A percentile compares a stretch with the other conserved stretches of the same genome.
Evolutionary conservation across 2,888 invertebrate genomes (phyloP).

Genomic region (Thymelicus lineola): DNA sequence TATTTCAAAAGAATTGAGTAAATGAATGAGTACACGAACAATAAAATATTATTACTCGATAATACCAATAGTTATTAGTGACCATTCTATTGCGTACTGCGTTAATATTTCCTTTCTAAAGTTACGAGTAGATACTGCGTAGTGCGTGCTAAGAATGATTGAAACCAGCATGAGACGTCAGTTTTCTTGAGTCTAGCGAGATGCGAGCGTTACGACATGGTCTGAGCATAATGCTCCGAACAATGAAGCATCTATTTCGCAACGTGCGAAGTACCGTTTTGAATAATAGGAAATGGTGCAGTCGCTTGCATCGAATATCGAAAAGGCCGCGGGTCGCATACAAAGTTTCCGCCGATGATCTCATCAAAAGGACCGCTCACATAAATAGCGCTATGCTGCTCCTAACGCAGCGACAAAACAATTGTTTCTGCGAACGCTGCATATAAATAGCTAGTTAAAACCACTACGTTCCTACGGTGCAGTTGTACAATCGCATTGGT

Average conservation of each 20-base stretch:
- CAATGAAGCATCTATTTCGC: conserved; percentile 78
- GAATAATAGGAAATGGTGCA: conserved; percentile 83
- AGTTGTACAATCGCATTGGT: conserved; percentile 13
- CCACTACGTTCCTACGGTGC: conserved; percentile 46
- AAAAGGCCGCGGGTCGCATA: conserved; percentile 79
- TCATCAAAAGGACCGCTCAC: conserved; percentile 84
- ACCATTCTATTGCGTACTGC: conserved; percentile 43
- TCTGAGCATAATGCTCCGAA: conserved; percentile 59
- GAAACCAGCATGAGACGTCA: conserved; percentile 45
- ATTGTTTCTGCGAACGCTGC: conserved; percentile 86
- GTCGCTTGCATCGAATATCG: conserved; percentile 75
- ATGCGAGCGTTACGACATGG: conserved; percentile 56
- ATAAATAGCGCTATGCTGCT: conserved; percentile 82
- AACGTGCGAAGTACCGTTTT: conserved; percentile 68
- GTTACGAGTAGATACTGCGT: conserved; percentile 35
- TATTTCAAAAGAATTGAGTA: neutral
- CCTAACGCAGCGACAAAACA: conserved; percentile 83
- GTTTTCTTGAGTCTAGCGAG: conserved; percentile 41
- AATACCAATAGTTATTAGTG: conserved; percentile 39
- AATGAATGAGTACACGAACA: neutral
- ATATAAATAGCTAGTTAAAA: conserved; percentile 78
- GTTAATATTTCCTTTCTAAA: conserved; percentile 43
- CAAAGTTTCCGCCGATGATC: conserved; percentile 79
- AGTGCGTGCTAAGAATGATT: conserved; percentile 47
- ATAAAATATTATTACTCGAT: neutral